Evolutionary conservation across 2,113 vertebrate genomes (phyloP), one percentile per base, ranked within the genome.

Genomic region (Monarcha castaneiventris): DNA sequence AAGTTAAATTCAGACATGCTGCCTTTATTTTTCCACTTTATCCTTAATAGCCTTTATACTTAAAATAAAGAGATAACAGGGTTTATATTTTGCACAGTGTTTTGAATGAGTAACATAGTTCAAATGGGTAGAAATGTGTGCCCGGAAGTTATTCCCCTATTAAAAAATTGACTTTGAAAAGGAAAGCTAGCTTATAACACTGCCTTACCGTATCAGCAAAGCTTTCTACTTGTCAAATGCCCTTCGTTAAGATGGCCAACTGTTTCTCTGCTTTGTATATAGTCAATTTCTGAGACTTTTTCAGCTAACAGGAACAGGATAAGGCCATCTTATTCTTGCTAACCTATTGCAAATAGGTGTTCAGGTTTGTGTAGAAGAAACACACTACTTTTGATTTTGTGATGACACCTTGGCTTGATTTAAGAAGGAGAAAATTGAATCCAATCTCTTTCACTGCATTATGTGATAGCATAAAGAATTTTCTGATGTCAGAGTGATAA

Each of bases 1-100:
- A 79, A 94, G 49, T 44, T 87, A 87, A 89, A 68, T 93, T 92
- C 91, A 90, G 68, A 96, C 87, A 80, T 80, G 25, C 25, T 93
- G 68, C 29, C 15, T 19, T 87, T 82, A 73, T 83, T 90, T 94
- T 46, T 69, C 26, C 30, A 67, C 52, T 44, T 41, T 29, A 59
- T 9, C 14, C 16, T 26, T 43, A 64, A 64, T 66, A 49, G 80
- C 26, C 20, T 35, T 30, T 37, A 75, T 48, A n/a, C 15, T 59
- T 58, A 74, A 54, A 64, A 76, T 30, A 22, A 56, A 33, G 52
- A 62, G 1, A 7, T 55, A 94, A 94, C 43, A 55, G 61, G 87
- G 67, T 87, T 92, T 93, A 62, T 84, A 68, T 90, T 85, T 94
- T 75, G 23, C 39, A 63, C 33, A 61, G 25, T 77, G 37, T 78